phyloP scores from a whole-genome alignment of 1,140 invertebrate species.

The Homarus americanus region DNA sequence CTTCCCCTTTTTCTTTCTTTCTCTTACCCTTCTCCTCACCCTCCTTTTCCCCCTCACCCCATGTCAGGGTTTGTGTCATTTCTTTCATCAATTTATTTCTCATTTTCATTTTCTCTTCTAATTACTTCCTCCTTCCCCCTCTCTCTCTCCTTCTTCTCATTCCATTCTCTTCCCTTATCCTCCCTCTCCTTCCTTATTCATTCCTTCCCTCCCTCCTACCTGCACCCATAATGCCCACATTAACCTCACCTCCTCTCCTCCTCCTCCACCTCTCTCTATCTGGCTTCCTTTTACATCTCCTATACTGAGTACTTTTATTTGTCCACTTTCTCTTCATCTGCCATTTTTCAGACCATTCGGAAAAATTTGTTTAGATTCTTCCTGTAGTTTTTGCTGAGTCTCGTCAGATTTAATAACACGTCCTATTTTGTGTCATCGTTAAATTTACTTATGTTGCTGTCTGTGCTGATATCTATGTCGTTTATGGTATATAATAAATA shows the following conservation, averaged over 20 bases:
- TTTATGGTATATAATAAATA: too few relatives aligned
- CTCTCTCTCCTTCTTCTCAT: neutral
- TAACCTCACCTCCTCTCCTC: neutral
- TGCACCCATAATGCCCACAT: neutral
- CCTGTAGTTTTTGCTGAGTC: too few relatives aligned
- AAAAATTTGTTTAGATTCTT: too few relatives aligned
- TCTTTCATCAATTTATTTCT: neutral
- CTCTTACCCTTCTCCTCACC: neutral
- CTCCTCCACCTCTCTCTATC: neutral
- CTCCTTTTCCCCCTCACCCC: neutral
- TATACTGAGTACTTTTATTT: too few relatives aligned
- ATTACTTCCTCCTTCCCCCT: neutral
- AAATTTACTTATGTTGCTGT: too few relatives aligned
- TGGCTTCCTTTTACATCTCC: too few relatives aligned
- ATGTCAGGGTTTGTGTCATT: too few relatives aligned
- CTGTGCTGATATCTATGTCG: too few relatives aligned
- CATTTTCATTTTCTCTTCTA: neutral
- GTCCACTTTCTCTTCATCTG: too few relatives aligned
- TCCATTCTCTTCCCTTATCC: neutral
- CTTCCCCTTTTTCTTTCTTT: neutral
- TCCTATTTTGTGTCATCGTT: too few relatives aligned
- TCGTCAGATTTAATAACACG: too few relatives aligned
- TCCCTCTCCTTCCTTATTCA: neutral
- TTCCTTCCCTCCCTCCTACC: neutral
- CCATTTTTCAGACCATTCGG: too few relatives aligned